phyloP scores from a whole-genome alignment of 2,888 invertebrate species.

The Drosophila setosimentum region DNA sequence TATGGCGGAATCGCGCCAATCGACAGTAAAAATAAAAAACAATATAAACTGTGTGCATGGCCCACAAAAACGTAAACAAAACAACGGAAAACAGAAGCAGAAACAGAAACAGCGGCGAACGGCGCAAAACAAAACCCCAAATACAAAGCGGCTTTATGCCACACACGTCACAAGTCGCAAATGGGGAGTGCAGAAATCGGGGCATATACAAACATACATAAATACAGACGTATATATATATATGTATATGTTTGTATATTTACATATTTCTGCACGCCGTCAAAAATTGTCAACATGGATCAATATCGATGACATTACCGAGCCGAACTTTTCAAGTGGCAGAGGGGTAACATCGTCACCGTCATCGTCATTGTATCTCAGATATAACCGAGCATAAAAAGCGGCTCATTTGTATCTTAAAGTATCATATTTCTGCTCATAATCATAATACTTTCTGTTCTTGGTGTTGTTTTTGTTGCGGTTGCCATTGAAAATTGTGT shows the following conservation, averaged over 20 bases:
- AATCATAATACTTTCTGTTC: constrained; percentile 54
- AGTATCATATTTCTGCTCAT: constrained; percentile 69
- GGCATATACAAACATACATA: constrained; percentile 13
- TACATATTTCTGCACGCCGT: constrained; percentile 58
- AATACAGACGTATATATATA: not conserved
- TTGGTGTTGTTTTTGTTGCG: constrained; percentile 1
- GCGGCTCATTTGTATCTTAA: constrained; percentile 62
- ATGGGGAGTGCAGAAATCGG: constrained; percentile 49
- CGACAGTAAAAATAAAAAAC: constrained; percentile 67
- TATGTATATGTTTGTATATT: constrained; percentile 32
- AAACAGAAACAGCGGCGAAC: constrained; percentile 1
- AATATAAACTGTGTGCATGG: constrained; percentile 59
- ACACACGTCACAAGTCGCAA: constrained; percentile 48
- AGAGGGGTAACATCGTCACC: constrained; percentile 20
- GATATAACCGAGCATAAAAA: constrained; percentile 62
- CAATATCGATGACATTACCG: constrained; percentile 50
- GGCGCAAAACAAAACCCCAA: constrained; percentile 26
- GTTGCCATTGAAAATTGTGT: constrained; percentile 40
- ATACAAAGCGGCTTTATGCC: constrained; percentile 54
- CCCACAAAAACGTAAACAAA: constrained; percentile 26
- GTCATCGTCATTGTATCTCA: constrained; percentile 41
- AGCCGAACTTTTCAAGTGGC: constrained; percentile 13
- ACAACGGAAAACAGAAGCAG: constrained; percentile 1
- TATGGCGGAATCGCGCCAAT: constrained; percentile 66
- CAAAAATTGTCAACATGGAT: constrained; percentile 75